phyloP scores from a whole-genome alignment of 2,888 invertebrate genomes.

The Heliconius hortense region DNA sequence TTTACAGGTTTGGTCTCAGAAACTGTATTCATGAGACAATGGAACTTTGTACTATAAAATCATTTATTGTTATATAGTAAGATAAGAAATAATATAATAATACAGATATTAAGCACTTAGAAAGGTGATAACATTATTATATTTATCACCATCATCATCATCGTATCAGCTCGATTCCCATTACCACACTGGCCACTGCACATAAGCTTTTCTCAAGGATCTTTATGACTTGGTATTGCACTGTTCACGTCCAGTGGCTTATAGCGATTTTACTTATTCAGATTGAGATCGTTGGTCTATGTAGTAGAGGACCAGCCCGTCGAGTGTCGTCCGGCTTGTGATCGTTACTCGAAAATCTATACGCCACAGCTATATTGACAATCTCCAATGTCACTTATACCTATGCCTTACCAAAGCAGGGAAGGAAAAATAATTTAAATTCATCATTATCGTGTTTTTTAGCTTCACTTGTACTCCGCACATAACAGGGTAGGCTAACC shows the following conservation, averaged over 20 bases:
- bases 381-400: neutral
- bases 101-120: neutral
- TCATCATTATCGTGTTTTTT: neutral
- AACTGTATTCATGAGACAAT: slow-evolving; percentile 7
- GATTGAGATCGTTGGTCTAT: neutral
- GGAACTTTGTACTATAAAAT: slow-evolving; percentile 1
- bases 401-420: no score
- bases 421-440: neutral
- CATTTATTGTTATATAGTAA: neutral
- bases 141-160: neutral
- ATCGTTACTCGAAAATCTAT: neutral
- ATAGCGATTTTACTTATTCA: neutral
- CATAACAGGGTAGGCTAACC: no score
- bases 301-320: neutral
- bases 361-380: neutral
- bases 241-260: neutral
- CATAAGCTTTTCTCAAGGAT: neutral
- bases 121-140: neutral
- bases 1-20: slow-evolving; percentile 13
- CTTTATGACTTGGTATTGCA: neutral
- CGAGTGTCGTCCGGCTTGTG: neutral
- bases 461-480: no score
- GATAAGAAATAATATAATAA: neutral
- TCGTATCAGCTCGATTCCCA: neutral
- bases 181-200: neutral